A percentile compares a stretch with the other conserved stretches of the same genome.
phyloP scores from a whole-genome alignment of 1,140 invertebrate species.

The Bombus pascuorum region DNA sequence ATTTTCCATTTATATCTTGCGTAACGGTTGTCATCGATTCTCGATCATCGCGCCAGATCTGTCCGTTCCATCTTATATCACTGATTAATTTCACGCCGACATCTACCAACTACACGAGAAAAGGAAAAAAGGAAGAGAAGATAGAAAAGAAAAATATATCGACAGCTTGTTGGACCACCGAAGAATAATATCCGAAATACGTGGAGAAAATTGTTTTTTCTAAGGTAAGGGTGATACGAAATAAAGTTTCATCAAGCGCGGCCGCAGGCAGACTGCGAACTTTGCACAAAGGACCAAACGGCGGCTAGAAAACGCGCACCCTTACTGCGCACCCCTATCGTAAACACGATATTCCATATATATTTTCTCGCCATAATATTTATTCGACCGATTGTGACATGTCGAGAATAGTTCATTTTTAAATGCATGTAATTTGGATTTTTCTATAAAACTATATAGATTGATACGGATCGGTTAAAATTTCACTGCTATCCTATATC shows the following conservation, averaged over 20 bases:
- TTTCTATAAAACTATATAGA: neutral
- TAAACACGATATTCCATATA: conserved; percentile 9
- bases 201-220: neutral
- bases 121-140: neutral
- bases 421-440: neutral
- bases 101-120: neutral
- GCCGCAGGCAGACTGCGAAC: conserved; percentile 38
- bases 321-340: conserved; percentile 35
- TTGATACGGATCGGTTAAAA: neutral
- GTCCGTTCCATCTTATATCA: neutral
- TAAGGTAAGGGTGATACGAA: neutral
- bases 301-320: conserved; percentile 26
- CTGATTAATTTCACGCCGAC: neutral
- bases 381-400: neutral
- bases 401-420: neutral
- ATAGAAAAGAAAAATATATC: neutral
- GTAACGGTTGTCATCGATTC: neutral
- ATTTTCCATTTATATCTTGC: neutral
- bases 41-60: neutral
- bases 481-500: neutral
- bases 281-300: conserved; percentile 30
- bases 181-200: neutral
- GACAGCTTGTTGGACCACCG: no score
- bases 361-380: neutral
- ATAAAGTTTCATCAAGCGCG: conserved; percentile 30